Percentiles rank a stretch among this genome's conserved stretches.
These are phyloP conservation scores for Rhyzopertha dominica DNA, from an alignment of 1,140 invertebrate genomes.

Conservation along the genomic window DNA sequence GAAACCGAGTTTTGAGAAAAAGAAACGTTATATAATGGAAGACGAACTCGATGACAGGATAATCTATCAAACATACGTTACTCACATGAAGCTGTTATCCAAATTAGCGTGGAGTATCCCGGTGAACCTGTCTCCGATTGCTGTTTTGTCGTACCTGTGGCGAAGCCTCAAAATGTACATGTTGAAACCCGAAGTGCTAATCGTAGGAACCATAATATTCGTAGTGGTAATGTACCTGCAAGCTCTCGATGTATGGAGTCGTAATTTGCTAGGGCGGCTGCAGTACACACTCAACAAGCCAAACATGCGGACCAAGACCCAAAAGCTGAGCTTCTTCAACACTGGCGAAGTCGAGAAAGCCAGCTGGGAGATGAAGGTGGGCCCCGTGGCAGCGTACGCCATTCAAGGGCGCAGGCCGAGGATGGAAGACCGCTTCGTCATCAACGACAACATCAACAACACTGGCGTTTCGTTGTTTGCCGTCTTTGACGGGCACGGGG, in stretches of 20 bases:
- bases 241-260: slow-evolving; percentile 72
- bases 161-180: slow-evolving; percentile 66
- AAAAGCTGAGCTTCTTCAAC: slow-evolving; percentile 52
- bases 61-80: slow-evolving; percentile 76
- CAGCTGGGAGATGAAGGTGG: slow-evolving; percentile 72
- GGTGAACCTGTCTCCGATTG: slow-evolving; percentile 53
- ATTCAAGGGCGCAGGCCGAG: slow-evolving; percentile 80
- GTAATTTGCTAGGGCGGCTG: slow-evolving; percentile 65
- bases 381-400: slow-evolving; percentile 76
- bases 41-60: slow-evolving; percentile 83
- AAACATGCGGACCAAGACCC: slow-evolving; percentile 50
- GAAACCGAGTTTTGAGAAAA: no score
- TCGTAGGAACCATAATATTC: slow-evolving; percentile 60
- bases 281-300: slow-evolving; percentile 60
- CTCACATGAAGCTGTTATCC: slow-evolving; percentile 76
- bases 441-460: slow-evolving; percentile 69
- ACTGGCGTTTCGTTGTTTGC: slow-evolving; percentile 81
- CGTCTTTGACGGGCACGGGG: slow-evolving; percentile 93
- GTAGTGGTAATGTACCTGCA: slow-evolving; percentile 71
- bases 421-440: slow-evolving; percentile 91
- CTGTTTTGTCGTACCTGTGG: slow-evolving; percentile 61
- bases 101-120: slow-evolving; percentile 69
- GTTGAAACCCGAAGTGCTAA: slow-evolving; percentile 67
- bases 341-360: slow-evolving; percentile 55
- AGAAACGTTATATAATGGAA: slow-evolving; percentile 71